These are phyloP conservation scores for Galaxias olidus DNA, from an alignment of 2,797 vertebrate genomes.

Conservation along the genomic window DNA sequence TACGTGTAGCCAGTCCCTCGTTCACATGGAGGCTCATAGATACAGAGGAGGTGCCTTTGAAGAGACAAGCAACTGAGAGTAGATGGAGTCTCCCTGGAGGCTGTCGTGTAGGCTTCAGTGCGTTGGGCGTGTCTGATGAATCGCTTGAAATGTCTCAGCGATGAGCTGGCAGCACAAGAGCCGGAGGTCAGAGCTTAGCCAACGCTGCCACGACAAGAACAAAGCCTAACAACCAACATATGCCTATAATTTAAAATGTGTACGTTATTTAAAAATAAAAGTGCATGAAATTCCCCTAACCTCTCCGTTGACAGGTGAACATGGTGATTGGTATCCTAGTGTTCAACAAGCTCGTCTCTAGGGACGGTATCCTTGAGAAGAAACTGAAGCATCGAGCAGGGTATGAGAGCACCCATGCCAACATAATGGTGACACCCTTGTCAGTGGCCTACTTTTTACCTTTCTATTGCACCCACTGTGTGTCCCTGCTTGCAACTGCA, in stretches of 20 bases:
- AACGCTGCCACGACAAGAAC: conserved; percentile 4
- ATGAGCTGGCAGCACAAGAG: conserved; percentile 49
- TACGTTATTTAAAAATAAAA: too few relatives aligned
- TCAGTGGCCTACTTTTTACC: conserved; percentile 1
- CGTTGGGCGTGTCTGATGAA: conserved; percentile 47
- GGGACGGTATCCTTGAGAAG: conserved; percentile 99
- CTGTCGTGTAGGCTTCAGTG: conserved; percentile 42
- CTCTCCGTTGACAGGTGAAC: conserved; percentile 85
- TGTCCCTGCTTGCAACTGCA: neutral
- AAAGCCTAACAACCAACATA: neutral
- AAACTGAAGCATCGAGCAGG: conserved; percentile 99
- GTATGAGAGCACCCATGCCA: conserved; percentile 75
- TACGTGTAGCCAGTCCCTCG: too few relatives aligned
- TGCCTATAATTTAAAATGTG: too few relatives aligned
- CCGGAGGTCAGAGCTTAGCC: conserved; percentile 54
- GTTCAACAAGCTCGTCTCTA: conserved; percentile 99
- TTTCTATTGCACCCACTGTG: neutral
- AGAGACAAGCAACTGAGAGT: conserved; percentile 53
- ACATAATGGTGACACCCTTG: neutral
- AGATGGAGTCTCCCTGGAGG: conserved; percentile 51
- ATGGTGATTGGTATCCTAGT: conserved; percentile 99
- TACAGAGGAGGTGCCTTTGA: conserved; percentile 66
- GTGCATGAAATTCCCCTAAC: too few relatives aligned
- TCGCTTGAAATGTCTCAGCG: conserved; percentile 59
- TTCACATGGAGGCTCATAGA: neutral